These are phyloP conservation scores for Larimichthys crocea DNA, from an alignment of 2,113 vertebrate genomes.

Conservation along the genomic window DNA sequence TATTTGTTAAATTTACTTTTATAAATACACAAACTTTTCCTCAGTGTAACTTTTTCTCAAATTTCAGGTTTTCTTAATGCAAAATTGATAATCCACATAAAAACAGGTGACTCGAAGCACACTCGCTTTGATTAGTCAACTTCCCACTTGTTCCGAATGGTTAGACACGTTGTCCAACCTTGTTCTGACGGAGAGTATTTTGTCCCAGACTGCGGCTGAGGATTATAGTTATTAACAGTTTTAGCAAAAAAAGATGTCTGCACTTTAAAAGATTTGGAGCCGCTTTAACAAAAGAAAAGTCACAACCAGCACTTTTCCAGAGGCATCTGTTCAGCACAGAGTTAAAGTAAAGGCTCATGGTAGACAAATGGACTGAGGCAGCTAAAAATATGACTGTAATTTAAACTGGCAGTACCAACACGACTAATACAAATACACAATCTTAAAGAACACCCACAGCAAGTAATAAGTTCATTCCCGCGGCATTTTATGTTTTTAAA, in stretches of 20 bases:
- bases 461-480: slow-evolving; percentile 18
- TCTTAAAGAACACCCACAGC: slow-evolving; percentile 45
- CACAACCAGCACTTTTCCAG: slow-evolving; percentile 13
- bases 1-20: not conserved
- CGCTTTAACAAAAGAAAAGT: not conserved
- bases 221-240: not conserved
- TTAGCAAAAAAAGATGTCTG: not conserved
- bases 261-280: not conserved
- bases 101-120: not conserved
- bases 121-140: not conserved
- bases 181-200: not conserved
- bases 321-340: slow-evolving; percentile 17
- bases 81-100: not conserved
- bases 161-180: not conserved
- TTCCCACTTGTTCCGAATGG: not conserved
- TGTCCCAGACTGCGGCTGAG: not conserved
- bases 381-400: slow-evolving; percentile 45
- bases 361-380: slow-evolving; percentile 29
- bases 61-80: not conserved
- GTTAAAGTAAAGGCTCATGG: slow-evolving; percentile 19
- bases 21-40: not conserved
- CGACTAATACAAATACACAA: slow-evolving; percentile 6
- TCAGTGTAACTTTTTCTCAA: not conserved
- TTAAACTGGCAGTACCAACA: slow-evolving; percentile 32
- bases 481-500: not conserved